These are phyloP conservation scores for Xylota segnis DNA, from an alignment of 2,888 invertebrate genomes.

Conservation along the genomic window DNA sequence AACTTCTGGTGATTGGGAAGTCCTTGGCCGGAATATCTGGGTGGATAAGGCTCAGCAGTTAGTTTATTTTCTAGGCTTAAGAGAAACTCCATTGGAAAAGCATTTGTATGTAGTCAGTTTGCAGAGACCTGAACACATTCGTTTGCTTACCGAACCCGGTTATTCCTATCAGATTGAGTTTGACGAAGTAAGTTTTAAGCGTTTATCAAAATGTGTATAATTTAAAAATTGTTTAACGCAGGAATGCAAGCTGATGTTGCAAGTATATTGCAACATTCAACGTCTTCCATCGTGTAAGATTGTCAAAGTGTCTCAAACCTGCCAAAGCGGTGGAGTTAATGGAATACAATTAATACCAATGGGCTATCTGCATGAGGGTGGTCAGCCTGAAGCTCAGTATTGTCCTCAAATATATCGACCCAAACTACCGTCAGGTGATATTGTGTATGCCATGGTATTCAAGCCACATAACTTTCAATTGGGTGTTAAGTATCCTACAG, in stretches of 20 bases:
- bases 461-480: slow-evolving; percentile 90
- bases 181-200: slow-evolving; percentile 87
- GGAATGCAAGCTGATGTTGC: slow-evolving; percentile 92
- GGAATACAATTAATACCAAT: slow-evolving; percentile 88
- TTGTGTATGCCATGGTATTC: slow-evolving; percentile 95
- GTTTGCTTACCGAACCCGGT: slow-evolving; percentile 92
- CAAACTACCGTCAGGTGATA: slow-evolving; percentile 89
- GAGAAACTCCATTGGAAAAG: slow-evolving; percentile 96
- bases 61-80: slow-evolving; percentile 95
- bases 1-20: slow-evolving; percentile 97
- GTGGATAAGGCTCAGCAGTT: slow-evolving; percentile 91
- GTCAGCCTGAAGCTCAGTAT: slow-evolving; percentile 86
- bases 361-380: slow-evolving; percentile 90
- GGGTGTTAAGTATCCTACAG: slow-evolving; percentile 92
- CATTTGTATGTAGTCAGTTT: slow-evolving; percentile 95
- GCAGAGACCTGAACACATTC: slow-evolving; percentile 89
- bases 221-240: slow-evolving; percentile 82
- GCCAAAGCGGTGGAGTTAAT: slow-evolving; percentile 88
- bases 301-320: slow-evolving; percentile 88
- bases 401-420: slow-evolving; percentile 91
- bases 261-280: slow-evolving; percentile 93
- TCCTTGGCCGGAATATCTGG: slow-evolving; percentile 93
- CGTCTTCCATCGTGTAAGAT: slow-evolving; percentile 92
- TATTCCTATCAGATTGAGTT: slow-evolving; percentile 94
- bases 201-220: background rate